phyloP scores from a whole-genome alignment of 2,888 invertebrate species.

The Electrophaes corylata region DNA sequence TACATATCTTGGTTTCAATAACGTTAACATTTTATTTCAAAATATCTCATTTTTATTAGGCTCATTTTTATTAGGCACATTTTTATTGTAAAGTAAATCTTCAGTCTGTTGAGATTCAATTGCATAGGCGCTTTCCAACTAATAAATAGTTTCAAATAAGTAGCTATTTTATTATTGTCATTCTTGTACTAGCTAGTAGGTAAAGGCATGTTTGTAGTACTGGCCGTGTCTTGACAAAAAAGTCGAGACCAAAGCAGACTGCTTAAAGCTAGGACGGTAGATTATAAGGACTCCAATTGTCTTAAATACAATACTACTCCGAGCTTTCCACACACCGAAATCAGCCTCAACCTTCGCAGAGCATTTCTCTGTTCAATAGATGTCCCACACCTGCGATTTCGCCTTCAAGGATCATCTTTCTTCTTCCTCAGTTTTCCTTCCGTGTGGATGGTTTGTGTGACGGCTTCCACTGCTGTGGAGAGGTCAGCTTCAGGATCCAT shows the following conservation, averaged over 20 bases:
- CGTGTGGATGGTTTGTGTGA: conserved; percentile 96
- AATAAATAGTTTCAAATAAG: conserved; percentile 35
- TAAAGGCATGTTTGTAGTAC: conserved; percentile 16
- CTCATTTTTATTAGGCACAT: conserved; percentile 33
- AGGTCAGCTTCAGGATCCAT: conserved; percentile 88
- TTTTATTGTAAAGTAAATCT: conserved; percentile 28
- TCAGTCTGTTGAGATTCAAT: conserved; percentile 44
- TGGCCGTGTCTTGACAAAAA: conserved; percentile 4
- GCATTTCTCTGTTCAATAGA: conserved; percentile 8
- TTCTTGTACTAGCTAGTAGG: conserved; percentile 64
- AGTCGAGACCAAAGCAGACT: conserved; percentile 4
- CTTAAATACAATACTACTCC: conserved; percentile 17
- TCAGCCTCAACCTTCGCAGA: conserved; percentile 12
- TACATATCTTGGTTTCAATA: conserved; percentile 2
- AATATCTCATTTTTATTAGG: conserved; percentile 1
- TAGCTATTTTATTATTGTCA: conserved; percentile 61
- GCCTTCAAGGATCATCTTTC: conserved; percentile 87
- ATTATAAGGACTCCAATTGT: conserved; percentile 32
- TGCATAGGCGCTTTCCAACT: conserved; percentile 31
- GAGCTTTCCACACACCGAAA: conserved; percentile 12
- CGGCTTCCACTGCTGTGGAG: conserved; percentile 91
- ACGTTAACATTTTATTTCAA: conserved; percentile 3
- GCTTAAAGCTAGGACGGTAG: conserved; percentile 54
- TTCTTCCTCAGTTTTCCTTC: conserved; percentile 95
- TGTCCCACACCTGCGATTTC: conserved; percentile 5